Conservation (phyloP, 2,113 vertebrate species). For the Murina feae region DNA sequence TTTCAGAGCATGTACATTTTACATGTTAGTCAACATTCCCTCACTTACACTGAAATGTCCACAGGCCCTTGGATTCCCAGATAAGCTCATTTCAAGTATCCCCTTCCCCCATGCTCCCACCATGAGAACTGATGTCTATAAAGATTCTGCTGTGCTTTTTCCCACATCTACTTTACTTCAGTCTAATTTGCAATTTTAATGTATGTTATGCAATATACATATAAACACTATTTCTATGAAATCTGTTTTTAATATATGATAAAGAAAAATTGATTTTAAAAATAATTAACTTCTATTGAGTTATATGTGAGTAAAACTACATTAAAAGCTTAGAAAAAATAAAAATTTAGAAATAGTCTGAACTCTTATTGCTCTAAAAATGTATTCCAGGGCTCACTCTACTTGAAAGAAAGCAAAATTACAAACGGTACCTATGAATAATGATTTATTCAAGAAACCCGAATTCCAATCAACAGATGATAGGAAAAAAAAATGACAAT, state of each 20-base stretch:
- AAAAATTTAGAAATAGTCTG: not conserved
- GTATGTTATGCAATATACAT: not conserved
- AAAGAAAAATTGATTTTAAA: not conserved
- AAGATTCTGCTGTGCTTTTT: not conserved
- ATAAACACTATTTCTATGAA: not conserved
- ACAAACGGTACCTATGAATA: not conserved
- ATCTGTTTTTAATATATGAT: not conserved
- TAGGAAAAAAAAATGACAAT: not conserved
- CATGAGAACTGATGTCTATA: not conserved
- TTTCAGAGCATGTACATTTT: not conserved
- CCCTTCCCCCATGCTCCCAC: not conserved
- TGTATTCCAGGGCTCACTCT: not conserved
- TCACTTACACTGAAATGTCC: not conserved
- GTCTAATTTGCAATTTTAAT: not conserved
- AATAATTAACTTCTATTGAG: not conserved
- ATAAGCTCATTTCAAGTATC: not conserved
- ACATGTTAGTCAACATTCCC: not conserved
- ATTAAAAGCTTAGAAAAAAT: not conserved
- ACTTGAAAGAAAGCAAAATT: not conserved
- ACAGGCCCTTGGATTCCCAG: not conserved
- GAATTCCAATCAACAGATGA: not conserved
- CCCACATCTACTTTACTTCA: not conserved
- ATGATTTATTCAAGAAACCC: not conserved
- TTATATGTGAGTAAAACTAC: not conserved
- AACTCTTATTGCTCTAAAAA: not conserved